Evolutionary conservation across 2,113 vertebrate species (phyloP), one percentile per base, ranked within the genome.

Genomic region (Rhombomys opimus): DNA sequence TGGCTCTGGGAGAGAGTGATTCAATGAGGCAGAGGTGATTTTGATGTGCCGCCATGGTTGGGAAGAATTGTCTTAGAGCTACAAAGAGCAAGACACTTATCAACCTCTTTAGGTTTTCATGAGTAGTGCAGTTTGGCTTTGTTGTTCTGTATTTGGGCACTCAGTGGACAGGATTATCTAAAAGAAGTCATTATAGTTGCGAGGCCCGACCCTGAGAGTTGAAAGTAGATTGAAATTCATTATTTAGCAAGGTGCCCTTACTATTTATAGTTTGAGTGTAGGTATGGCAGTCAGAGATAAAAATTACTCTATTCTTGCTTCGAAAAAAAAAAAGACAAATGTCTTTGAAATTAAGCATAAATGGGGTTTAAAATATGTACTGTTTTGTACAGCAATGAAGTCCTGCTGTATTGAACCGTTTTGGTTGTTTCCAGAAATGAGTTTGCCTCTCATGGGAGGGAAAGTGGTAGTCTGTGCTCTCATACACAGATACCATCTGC

Each of bases 161-260:
- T 95, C n/a, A 86, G 65, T 76, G 50, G 50, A 65, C 13, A 86
- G 67, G 35, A 86, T 89, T 63, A 59, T 12, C 94, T 87, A 32
- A 90, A 95, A 89, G 30, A 81, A 94, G 73, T 95, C 41, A 77
- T 93, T 82, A 52, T 7, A 86, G 59, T 91, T 67, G 63, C 6
- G 87, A 3, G 88, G 27, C 52, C 52, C 3, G 4, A 67, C 61
- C 35, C 67, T 91, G 22, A 32, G 80, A n/a, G 50, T 54, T 81
- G 87, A 89, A 93, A 89, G 82, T 72, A 89, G 77, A 88, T 82
- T 92, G 59, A 88, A 91, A 95, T 95, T 90, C 52, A 72, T 95
- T 93, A 88, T 73, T 92, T 96, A 75, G 90, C 76, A 93, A 95
- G 67, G 5, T 94, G n/a, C 63, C 57, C n/a, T 92, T 92, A 81